Base-by-base conservation (phyloP, 92 coral and sea anemone genomes). In the Chrysogorgia sp. region DNA sequence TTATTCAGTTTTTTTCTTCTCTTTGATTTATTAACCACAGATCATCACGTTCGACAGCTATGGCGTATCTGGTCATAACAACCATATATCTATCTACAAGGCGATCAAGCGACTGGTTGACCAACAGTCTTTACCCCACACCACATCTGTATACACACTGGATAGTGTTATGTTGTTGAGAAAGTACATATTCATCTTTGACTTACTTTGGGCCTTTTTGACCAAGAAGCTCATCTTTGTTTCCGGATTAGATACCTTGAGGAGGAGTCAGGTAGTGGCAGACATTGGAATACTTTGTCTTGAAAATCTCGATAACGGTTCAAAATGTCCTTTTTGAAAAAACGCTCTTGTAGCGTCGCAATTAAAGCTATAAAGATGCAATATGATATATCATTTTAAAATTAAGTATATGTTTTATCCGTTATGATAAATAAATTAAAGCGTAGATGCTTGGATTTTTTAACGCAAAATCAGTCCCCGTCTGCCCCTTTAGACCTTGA, bases 21-120 rank as follows among this genome's bases (percentile, higher is more conserved):
- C 35, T 40, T 52, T 34, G 49, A 26, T 59, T 19, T 49, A 34
- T 28, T 50, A 20, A 71, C n/a, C 53, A 1, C 79, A 94, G 98
- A 86, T 94, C 37, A 61, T 94, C 13, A 94, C 97, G 2, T 94
- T 91, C 89, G 98, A 94, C 78, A 77, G 81, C 3, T 89, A 84
- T 80, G 98, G 98, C 29, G 91, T 94, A 53, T 94, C 98, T 32
- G 98, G 98, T 50, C 98, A 94, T 56, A 31, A 77, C 47, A 94
- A 94, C 66, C 98, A 94, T 63, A 83, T 91, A 35, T 91, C 91
- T 45, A 71, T 94, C 45, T 92, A 58, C 53, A 77, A 87, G 24
- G 91, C 89, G 34, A n/a, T 90, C 26, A 84, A 86, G 62, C 77
- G 64, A 22, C 35, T 91, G 75, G 80, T 77, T 10, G 79, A 66